phyloP scores from a whole-genome alignment of 2,888 invertebrate genomes.

The Lithophane socia region DNA sequence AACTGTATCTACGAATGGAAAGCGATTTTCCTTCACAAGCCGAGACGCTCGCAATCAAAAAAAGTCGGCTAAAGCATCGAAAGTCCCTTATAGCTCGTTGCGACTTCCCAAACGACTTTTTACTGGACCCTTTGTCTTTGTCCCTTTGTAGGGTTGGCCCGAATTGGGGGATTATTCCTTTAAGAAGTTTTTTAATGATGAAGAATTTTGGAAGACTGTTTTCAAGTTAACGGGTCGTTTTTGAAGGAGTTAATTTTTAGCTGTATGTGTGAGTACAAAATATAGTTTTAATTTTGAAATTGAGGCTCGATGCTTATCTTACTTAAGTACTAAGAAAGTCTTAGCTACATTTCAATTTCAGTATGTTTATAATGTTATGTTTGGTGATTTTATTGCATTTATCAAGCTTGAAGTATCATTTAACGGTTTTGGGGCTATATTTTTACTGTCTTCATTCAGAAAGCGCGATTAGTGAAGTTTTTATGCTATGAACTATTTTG shows the following conservation, averaged over 20 bases:
- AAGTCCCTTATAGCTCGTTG: constrained; percentile 79
- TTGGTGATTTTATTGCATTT: not conserved
- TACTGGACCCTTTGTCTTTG: constrained; percentile 80
- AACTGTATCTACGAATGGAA: constrained; percentile 50
- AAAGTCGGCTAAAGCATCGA: constrained; percentile 78
- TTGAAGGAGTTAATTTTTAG: not conserved
- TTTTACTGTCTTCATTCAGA: too few species aligned
- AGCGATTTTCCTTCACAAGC: constrained; percentile 63
- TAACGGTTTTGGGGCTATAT: too few species aligned
- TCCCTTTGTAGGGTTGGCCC: constrained; percentile 68
- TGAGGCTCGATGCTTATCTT: too few species aligned
- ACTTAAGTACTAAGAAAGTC: too few species aligned
- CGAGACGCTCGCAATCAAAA: constrained; percentile 81
- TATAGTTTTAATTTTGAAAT: not conserved
- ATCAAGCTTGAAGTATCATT: too few species aligned
- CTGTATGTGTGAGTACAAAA: not conserved
- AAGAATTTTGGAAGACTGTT: constrained; percentile 21
- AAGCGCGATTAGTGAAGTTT: too few species aligned
- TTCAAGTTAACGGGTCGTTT: constrained; percentile 1
- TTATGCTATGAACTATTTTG: too few species aligned
- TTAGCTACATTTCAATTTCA: too few species aligned
- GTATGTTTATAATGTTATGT: not conserved
- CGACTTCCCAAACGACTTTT: constrained; percentile 77
- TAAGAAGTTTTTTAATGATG: constrained; percentile 54
- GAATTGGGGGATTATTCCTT: constrained; percentile 36